A percentile compares a stretch with the other conserved stretches of the same genome.
Evolutionary conservation across 2,888 invertebrate genomes (phyloP).

Genomic region (Idaea straminata): DNA sequence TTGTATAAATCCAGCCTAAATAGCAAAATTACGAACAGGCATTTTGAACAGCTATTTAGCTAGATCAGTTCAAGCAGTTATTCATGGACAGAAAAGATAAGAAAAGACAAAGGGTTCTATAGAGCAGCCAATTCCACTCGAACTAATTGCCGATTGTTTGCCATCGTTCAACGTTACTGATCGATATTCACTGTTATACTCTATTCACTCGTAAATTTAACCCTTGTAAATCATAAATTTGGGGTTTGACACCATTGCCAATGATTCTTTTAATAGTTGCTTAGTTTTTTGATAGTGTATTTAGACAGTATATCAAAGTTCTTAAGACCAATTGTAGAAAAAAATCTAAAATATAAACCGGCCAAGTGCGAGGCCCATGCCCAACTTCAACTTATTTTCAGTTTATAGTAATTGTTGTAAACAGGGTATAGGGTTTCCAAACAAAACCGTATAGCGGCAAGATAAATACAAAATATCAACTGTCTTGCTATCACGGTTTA

Average conservation of each 20-base stretch:
- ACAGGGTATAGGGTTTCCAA: too few species aligned
- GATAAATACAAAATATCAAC: too few species aligned
- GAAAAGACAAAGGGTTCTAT: slow-evolving; percentile 50
- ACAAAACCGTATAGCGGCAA: too few species aligned
- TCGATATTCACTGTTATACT: slow-evolving; percentile 29
- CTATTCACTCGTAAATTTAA: slow-evolving; percentile 43
- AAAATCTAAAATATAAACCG: not conserved
- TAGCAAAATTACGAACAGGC: not conserved
- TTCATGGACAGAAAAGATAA: slow-evolving; percentile 31
- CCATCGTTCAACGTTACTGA: slow-evolving; percentile 14
- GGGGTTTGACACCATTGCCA: slow-evolving; percentile 38
- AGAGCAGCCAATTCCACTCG: slow-evolving; percentile 57
- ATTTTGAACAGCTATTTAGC: slow-evolving; percentile 5
- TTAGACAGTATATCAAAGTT: not conserved
- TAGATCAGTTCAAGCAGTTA: slow-evolving; percentile 50
- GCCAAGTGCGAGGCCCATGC: too few species aligned
- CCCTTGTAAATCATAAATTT: slow-evolving; percentile 45
- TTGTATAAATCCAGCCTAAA: too few species aligned
- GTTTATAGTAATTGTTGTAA: too few species aligned
- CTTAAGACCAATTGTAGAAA: not conserved
- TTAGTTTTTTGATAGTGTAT: slow-evolving; percentile 17
- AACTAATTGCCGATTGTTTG: slow-evolving; percentile 69
- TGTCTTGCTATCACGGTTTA: too few species aligned
- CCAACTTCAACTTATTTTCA: too few species aligned
- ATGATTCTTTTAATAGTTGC: slow-evolving; percentile 28